Evolutionary conservation across 1,140 invertebrate genomes (phyloP).

Genomic region (Lethocerus indicus): DNA sequence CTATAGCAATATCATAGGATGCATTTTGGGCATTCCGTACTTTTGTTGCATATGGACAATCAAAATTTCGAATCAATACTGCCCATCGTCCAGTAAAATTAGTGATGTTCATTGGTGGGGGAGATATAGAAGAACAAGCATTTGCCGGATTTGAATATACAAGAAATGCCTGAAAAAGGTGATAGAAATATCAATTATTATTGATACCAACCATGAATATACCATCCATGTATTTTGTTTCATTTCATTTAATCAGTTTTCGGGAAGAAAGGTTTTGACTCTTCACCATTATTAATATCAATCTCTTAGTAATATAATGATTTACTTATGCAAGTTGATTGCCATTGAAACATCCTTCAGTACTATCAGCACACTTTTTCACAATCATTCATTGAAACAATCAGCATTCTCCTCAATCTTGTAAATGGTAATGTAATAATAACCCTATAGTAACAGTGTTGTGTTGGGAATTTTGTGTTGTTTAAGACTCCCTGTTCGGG

Average conservation of each 20-base stretch:
- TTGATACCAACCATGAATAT: conserved; percentile 4
- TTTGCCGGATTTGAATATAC: conserved; percentile 43
- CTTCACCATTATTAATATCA: too few species aligned
- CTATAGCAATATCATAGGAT: conserved; percentile 62
- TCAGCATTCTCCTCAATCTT: too few species aligned
- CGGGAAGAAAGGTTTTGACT: too few species aligned
- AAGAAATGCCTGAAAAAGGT: conserved; percentile 45
- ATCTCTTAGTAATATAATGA: background rate
- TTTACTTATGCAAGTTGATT: background rate
- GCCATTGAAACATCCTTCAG: background rate
- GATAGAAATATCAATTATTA: too few species aligned
- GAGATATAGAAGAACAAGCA: conserved; percentile 41
- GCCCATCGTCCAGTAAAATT: conserved; percentile 51
- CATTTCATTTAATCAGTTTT: background rate
- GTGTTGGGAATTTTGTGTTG: too few species aligned
- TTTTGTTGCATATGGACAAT: conserved; percentile 72
- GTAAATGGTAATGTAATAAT: too few species aligned
- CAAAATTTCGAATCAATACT: conserved; percentile 50
- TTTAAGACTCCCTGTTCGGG: too few species aligned
- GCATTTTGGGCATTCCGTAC: conserved; percentile 63
- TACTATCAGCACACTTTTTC: background rate
- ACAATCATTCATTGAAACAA: too few species aligned
- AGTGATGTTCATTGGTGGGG: conserved; percentile 30
- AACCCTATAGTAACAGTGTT: too few species aligned
- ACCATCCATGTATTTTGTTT: background rate